Base-by-base conservation (phyloP, 2,888 invertebrate species). In the Isotomurus palustris region DNA sequence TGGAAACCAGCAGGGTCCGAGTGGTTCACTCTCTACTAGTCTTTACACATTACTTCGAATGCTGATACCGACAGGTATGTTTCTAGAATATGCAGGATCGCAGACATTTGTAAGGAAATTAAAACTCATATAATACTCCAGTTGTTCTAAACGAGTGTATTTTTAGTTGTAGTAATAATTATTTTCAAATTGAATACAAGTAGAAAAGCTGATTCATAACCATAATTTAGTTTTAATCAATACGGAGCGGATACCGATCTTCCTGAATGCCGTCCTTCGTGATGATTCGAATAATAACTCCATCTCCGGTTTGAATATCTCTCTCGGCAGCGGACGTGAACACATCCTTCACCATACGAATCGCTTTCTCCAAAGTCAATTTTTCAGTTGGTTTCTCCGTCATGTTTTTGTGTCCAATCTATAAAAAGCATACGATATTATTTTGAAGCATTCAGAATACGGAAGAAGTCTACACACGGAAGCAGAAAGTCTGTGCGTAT, bases 261-360 rank as follows among this genome's bases (percentile, higher is more conserved):
- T 83, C 84, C 74, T 84, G 82, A 58, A 90, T 81, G 1, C 94
- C 95, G 77, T 86, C 87, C 70, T 88, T 88, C 19, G 92, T 93
- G 68, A 96, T 88, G 62, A 94, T 81, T 71, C 88, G 84, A 67
- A 97, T 87, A 60, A 82, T 79, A 69, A 96, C 86, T 58, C 84
- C 84, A 78, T 97, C 97, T 48, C 97, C 99, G 57, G 96, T 96
- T 73, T 93, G 89, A 72, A 96, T 97, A 75, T 99, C 97, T 73
- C 99, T 83, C 75, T 99, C 99, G 1, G 96, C 91, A 3, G 97
- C 97, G 53, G 96, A 92, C 71, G 93, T 92, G 75, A 99, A 99
- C 0, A 91, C 91, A 79, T 99, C 99, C 73, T 92, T 93, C 40
- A 96, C 79, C 29, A 97, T 80, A 4, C 84, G 81, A 12, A 92